Conservation (phyloP, 2,888 invertebrate genomes). For the Trichogramma dendrolimi region DNA sequence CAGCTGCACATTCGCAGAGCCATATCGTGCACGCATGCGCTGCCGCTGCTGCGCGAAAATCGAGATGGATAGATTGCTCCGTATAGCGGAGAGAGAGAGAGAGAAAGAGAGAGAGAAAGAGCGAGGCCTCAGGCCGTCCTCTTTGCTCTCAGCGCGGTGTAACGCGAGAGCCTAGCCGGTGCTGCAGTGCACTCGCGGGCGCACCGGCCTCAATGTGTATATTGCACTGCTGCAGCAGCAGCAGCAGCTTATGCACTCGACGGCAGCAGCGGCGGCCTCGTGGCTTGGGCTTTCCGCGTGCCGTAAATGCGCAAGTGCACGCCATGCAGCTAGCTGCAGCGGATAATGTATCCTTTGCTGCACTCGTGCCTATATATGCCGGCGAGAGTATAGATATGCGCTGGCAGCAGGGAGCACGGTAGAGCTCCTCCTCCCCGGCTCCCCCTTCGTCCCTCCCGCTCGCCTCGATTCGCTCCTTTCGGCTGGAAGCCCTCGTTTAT, state of each 20-base stretch:
- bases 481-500: no score
- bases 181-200: neutral
- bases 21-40: neutral
- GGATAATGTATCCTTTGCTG: neutral
- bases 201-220: neutral
- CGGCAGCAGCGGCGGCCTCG: conserved; percentile 26
- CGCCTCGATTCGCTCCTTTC: conserved; percentile 1
- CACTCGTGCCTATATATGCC: neutral
- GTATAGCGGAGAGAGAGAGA: neutral
- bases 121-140: neutral
- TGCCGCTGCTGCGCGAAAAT: neutral
- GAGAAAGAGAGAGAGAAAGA: conserved; percentile 5
- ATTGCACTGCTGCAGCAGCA: neutral
- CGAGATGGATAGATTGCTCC: neutral
- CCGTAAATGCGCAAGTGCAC: neutral
- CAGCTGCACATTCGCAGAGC: no score
- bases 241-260: neutral
- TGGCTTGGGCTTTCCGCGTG: conserved; percentile 27
- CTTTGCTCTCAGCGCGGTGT: neutral
- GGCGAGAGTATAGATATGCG: no score
- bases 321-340: no score
- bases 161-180: neutral
- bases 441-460: conserved; percentile 4
- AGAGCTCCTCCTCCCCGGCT: no score
- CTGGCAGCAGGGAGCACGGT: no score